Evolutionary conservation across 2,113 vertebrate species (phyloP), one percentile per base, ranked within the genome.

Genomic region (Piprites chloris): DNA sequence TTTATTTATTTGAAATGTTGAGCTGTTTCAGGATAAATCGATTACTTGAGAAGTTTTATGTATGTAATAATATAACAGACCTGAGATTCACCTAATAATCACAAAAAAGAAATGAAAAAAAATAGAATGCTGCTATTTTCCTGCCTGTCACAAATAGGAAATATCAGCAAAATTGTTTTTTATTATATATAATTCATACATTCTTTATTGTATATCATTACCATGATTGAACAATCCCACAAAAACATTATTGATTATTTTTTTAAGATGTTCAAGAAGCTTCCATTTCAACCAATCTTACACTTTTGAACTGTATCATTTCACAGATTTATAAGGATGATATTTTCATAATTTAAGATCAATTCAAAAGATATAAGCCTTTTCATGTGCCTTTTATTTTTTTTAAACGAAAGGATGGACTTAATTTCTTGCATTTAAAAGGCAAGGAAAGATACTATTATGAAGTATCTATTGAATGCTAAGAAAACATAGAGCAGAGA

Each of bases 61-160:
- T 5, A 52, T 0, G 0, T 3, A 33, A 17, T 16, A 22, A 19
- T 79, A 69, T 6, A 74, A 24, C 9, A 56, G 49, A 39, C 3
- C 9, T 35, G 26, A 39, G 3, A 20, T 49, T 1, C 5, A 46
- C 3, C 3, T 30, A 69, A 65, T 15, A 71, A 46, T 24, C 53
- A 27, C 2, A 65, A 63, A 61, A 28, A 1, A 67, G 32, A 44
- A 59, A 69, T 44, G 27, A 42, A 15, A 35, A 26, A 47, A 24
- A 30, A 42, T 30, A 26, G 16, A n/a, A 4, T 1, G 4, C 5
- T 35, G 1, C 0, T 44, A 1, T 90, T 80, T 74, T 59, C 30
- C 9, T 50, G 3, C 15, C 11, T 39, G 24, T 24, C 11, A 47
- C 56, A 66, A 47, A 63, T 16, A 9, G 3, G 30, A 92, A 88